A percentile compares a stretch with the other conserved stretches of the same genome.
These are phyloP conservation scores for Oreochromis niloticus DNA, from an alignment of 2,113 vertebrate species.

Conservation along the genomic window DNA sequence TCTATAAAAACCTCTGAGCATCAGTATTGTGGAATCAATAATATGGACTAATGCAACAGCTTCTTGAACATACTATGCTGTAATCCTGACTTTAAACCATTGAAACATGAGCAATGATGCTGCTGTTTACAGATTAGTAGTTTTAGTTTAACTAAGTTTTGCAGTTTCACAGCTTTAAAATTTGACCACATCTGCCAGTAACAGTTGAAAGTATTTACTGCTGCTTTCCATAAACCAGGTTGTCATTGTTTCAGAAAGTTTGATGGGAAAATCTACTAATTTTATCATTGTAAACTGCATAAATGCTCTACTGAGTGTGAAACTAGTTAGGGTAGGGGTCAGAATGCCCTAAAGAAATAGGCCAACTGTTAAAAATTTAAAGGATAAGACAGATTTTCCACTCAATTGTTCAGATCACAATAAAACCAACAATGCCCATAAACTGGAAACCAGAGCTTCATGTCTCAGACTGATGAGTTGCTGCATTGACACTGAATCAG, in stretches of 20 bases:
- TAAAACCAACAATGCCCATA: not conserved
- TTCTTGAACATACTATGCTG: not conserved
- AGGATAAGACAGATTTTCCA: not conserved
- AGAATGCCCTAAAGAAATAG: not conserved
- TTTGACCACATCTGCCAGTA: not conserved
- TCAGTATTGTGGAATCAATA: not conserved
- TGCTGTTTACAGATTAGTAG: not conserved
- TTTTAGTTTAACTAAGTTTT: not conserved
- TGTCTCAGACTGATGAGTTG: not conserved
- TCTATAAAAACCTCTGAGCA: not conserved
- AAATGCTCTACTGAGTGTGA: not conserved
- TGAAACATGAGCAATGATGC: not conserved
- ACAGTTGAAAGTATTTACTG: not conserved
- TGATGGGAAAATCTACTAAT: not conserved
- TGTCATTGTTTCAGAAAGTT: not conserved
- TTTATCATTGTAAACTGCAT: not conserved
- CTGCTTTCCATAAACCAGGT: not conserved
- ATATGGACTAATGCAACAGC: not conserved
- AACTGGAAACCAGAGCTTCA: not conserved
- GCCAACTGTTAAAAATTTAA: not conserved
- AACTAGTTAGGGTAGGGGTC: not conserved
- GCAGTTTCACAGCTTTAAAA: not conserved
- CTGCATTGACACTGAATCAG: slow-evolving; percentile 11
- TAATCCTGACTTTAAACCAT: not conserved
- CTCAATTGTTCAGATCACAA: not conserved